phyloP scores from a whole-genome alignment of 2,113 vertebrate genomes.

The Sisor rabdophorus region DNA sequence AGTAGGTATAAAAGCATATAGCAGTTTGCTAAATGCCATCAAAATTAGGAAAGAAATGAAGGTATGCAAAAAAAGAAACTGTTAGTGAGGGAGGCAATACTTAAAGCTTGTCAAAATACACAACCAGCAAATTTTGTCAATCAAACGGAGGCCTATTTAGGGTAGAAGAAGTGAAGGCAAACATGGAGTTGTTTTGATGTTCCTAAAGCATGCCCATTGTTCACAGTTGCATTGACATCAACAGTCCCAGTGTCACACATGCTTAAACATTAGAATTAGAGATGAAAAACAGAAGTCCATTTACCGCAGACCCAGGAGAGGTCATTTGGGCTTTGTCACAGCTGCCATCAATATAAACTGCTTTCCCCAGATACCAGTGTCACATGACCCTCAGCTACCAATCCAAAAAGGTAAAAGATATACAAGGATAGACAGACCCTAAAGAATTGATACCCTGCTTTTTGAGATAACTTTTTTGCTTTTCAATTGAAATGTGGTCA shows the following conservation, averaged over 20 bases:
- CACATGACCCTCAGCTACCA: constrained; percentile 34
- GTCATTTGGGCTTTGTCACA: constrained; percentile 39
- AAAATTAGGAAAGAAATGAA: constrained; percentile 42
- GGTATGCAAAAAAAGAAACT: constrained; percentile 5
- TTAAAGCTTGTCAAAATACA: constrained; percentile 14
- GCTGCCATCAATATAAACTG: constrained; percentile 36
- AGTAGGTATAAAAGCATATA: constrained; percentile 25
- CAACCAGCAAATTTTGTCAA: constrained; percentile 25
- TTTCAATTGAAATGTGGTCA: constrained; percentile 2
- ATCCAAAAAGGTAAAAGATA: constrained; percentile 23
- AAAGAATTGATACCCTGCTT: constrained; percentile 8
- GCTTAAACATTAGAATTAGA: constrained; percentile 43
- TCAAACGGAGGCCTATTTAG: constrained; percentile 24
- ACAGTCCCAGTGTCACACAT: constrained; percentile 21
- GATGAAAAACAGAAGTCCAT: constrained; percentile 47
- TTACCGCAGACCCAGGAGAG: constrained; percentile 41
- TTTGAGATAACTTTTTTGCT: background rate
- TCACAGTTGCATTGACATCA: constrained; percentile 7
- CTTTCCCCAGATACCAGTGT: constrained; percentile 46
- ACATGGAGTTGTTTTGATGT: constrained; percentile 35
- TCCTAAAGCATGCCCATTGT: constrained; percentile 3
- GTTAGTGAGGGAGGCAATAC: background rate
- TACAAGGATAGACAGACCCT: constrained; percentile 23
- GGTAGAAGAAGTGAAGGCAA: constrained; percentile 12
- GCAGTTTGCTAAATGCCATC: constrained; percentile 34